phyloP scores from a whole-genome alignment of 2,888 invertebrate genomes.

The Melieria crassipennis region DNA sequence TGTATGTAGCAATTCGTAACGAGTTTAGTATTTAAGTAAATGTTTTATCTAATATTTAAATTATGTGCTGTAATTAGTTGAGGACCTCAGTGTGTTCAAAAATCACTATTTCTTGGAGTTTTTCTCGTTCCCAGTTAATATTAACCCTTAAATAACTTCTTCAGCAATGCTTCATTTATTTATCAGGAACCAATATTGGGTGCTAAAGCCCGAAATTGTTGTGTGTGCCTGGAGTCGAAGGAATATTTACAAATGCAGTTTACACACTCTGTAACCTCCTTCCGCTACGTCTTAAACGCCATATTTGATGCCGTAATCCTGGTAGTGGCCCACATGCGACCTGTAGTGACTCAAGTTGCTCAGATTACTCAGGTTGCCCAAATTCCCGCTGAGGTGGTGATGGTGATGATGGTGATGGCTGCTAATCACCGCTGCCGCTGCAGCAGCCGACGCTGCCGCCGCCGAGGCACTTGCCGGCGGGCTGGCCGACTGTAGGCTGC shows the following conservation, averaged over 20 bases:
- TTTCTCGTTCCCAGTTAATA: too few species aligned
- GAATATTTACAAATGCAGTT: not conserved
- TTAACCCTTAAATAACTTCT: too few species aligned
- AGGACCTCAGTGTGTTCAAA: too few species aligned
- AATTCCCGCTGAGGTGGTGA: slow-evolving; percentile 61
- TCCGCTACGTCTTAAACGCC: slow-evolving; percentile 55
- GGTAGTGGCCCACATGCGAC: slow-evolving; percentile 64
- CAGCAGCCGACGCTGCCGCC: slow-evolving; percentile 54
- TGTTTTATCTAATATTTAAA: too few species aligned
- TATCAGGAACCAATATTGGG: too few species aligned
- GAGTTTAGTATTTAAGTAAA: too few species aligned
- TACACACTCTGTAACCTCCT: not conserved
- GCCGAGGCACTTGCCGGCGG: slow-evolving; percentile 58
- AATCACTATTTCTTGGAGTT: too few species aligned
- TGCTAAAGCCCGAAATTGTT: too few species aligned
- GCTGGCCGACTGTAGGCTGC: slow-evolving; percentile 65
- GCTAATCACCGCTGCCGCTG: slow-evolving; percentile 54
- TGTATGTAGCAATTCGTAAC: too few species aligned
- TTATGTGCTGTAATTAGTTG: too few species aligned
- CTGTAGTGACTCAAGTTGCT: slow-evolving; percentile 65
- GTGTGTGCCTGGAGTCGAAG: too few species aligned
- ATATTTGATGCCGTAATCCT: slow-evolving; percentile 66
- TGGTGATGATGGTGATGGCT: slow-evolving; percentile 62
- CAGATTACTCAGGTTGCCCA: slow-evolving; percentile 62
- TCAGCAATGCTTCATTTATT: too few species aligned